These are phyloP conservation scores for Polypedilum pembai DNA, from an alignment of 1,140 invertebrate species.

Conservation along the genomic window DNA sequence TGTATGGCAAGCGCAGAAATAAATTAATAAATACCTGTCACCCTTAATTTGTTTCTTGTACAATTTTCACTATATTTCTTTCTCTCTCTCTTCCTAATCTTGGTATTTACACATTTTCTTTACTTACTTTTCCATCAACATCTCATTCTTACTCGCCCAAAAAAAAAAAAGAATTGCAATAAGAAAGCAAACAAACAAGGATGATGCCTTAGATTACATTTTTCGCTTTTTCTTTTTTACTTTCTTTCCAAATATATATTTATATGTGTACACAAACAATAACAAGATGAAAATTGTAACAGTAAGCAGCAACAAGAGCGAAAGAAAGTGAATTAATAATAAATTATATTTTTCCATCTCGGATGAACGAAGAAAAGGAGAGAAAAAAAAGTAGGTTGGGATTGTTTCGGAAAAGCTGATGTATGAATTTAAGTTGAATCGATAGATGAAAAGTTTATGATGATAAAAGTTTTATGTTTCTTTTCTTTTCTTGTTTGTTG, in stretches of 20 bases:
- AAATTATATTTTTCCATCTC: conserved; percentile 21
- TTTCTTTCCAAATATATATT: not conserved
- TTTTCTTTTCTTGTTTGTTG: too few relatives aligned
- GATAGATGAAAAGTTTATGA: too few relatives aligned
- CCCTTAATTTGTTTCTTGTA: conserved; percentile 30
- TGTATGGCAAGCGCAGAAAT: conserved; percentile 27
- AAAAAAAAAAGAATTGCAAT: too few relatives aligned
- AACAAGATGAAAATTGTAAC: conserved; percentile 18
- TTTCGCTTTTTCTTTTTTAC: too few relatives aligned
- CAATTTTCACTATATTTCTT: not conserved
- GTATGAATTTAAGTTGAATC: too few relatives aligned
- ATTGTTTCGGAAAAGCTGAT: too few relatives aligned
- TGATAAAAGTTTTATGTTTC: too few relatives aligned
- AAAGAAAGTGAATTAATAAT: conserved; percentile 25
- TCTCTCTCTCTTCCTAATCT: conserved; percentile 13
- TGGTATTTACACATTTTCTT: not conserved
- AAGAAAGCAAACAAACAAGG: conserved; percentile 6
- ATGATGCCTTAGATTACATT: conserved; percentile 8
- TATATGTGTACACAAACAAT: conserved; percentile 15
- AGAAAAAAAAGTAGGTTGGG: too few relatives aligned
- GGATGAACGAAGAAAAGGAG: not conserved
- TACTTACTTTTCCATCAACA: not conserved
- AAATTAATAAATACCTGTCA: conserved; percentile 31
- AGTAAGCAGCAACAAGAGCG: not conserved
- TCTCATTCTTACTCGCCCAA: not conserved